Conservation (phyloP, 1,140 invertebrate species). For the Formica exsecta region DNA sequence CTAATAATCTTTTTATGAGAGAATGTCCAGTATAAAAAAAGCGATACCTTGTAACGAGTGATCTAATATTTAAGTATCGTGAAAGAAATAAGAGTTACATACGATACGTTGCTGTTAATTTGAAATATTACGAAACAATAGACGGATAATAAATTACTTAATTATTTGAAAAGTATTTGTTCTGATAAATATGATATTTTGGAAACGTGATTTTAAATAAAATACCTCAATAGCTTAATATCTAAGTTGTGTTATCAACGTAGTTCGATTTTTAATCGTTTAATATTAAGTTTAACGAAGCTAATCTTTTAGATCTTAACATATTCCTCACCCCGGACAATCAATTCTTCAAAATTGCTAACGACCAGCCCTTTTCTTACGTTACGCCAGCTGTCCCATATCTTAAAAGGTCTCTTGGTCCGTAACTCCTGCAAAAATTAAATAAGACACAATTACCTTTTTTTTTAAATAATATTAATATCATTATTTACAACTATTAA, state of each 20-base stretch:
- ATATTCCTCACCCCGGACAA: conserved; percentile 91
- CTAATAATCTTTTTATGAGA: background rate
- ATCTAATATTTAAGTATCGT: conserved; percentile 41
- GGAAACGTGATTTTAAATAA: background rate
- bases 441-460: background rate
- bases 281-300: background rate
- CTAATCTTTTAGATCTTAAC: background rate
- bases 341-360: conserved; percentile 95
- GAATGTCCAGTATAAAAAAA: conserved; percentile 12
- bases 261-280: background rate
- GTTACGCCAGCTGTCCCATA: conserved; percentile 98
- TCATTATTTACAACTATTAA: background rate
- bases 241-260: background rate
- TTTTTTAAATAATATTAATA: conserved; percentile 12
- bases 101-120: background rate
- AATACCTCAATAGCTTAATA: background rate
- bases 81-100: conserved; percentile 38
- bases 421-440: conserved; percentile 91
- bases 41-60: conserved; percentile 20
- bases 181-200: conserved; percentile 6
- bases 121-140: background rate
- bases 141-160: background rate
- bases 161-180: background rate
- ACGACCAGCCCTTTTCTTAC: conserved; percentile 97
- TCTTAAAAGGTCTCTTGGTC: conserved; percentile 98